phyloP scores from a whole-genome alignment of 2,797 vertebrate genomes.

The Macrochelys suwanniensis region DNA sequence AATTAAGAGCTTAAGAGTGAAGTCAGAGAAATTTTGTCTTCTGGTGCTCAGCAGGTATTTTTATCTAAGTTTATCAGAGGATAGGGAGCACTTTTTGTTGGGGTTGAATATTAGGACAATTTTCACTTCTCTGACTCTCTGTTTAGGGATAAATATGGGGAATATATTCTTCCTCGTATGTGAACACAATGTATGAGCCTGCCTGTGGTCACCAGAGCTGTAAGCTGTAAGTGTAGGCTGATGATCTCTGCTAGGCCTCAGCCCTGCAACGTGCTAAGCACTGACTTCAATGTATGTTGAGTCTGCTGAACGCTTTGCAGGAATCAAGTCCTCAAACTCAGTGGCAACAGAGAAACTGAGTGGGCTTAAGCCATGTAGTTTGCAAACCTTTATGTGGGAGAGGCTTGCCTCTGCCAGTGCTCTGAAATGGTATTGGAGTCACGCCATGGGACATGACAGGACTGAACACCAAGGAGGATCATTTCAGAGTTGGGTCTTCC shows the following conservation, averaged over 20 bases:
- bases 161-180: not conserved
- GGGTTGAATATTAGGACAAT: not conserved
- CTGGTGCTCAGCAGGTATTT: not conserved
- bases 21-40: not conserved
- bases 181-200: not conserved
- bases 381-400: not conserved
- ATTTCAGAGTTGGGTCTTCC: not conserved
- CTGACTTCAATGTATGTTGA: not conserved
- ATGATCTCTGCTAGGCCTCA: not conserved
- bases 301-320: constrained; percentile 19
- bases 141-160: not conserved
- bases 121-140: not conserved
- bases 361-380: not conserved
- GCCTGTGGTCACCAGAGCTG: not conserved
- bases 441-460: not conserved
- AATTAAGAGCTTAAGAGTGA: not conserved
- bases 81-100: not conserved
- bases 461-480: not conserved
- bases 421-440: not conserved
- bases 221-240: not conserved
- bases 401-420: not conserved
- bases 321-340: not conserved
- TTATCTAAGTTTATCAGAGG: not conserved
- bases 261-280: not conserved
- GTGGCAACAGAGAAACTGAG: not conserved